A percentile compares a stretch with the other conserved stretches of the same genome.
phyloP scores from a whole-genome alignment of 2,113 vertebrate genomes.

The Sebastes schlegelii region DNA sequence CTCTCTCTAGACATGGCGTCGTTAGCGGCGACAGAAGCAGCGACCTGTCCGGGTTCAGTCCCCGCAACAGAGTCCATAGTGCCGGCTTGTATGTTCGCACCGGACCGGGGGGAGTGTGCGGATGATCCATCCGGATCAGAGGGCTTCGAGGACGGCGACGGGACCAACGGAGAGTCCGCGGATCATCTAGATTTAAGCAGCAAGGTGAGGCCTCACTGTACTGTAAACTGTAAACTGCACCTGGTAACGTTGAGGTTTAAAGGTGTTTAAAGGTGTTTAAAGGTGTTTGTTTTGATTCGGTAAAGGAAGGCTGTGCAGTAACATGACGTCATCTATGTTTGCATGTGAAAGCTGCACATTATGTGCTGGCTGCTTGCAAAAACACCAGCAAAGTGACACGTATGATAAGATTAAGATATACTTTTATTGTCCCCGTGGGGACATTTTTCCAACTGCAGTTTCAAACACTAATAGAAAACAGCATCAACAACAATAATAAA shows the following conservation, averaged over 20 bases:
- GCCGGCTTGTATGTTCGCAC: conserved; percentile 93
- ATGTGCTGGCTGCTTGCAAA: conserved; percentile 29
- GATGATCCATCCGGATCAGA: conserved; percentile 70
- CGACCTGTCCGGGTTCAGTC: conserved; percentile 63
- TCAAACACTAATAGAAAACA: no score
- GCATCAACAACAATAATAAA: no score
- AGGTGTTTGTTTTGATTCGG: not conserved
- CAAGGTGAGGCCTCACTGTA: conserved; percentile 87
- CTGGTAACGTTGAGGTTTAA: not conserved
- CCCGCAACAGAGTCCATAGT: conserved; percentile 82
- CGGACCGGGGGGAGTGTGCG: conserved; percentile 84
- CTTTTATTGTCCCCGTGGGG: no score
- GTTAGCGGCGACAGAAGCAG: conserved; percentile 70
- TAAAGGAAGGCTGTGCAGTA: not conserved
- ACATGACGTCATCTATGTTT: not conserved
- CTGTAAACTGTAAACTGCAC: not conserved
- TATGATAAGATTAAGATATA: conserved; percentile 29
- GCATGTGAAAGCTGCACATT: not conserved
- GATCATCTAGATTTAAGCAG: conserved; percentile 90
- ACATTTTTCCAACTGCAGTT: no score
- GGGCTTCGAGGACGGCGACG: conserved; percentile 69
- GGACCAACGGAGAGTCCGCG: conserved; percentile 85
- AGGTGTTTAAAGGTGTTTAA: not conserved
- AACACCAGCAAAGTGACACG: conserved; percentile 68
- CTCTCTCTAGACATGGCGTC: conserved; percentile 76